phyloP scores from a whole-genome alignment of 2,113 vertebrate species.

The Lepus americanus region DNA sequence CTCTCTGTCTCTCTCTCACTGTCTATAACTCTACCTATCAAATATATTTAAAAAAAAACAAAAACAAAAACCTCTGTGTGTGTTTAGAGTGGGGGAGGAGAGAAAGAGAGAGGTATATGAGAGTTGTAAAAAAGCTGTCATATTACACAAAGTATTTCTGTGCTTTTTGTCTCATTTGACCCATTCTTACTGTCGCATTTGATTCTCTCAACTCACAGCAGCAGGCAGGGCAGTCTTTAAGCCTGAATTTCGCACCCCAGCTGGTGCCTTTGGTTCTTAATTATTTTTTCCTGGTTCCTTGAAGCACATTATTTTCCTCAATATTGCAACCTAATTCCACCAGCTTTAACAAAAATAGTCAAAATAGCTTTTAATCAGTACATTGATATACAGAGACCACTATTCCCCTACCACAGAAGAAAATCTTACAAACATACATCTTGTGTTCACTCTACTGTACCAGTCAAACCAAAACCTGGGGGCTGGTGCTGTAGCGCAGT shows the following conservation, averaged over 20 bases:
- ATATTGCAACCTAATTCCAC: background rate
- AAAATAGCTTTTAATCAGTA: background rate
- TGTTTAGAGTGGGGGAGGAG: too few relatives aligned
- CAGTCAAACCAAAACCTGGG: background rate
- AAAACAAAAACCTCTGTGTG: too few relatives aligned
- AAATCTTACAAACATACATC: background rate
- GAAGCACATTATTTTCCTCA: background rate
- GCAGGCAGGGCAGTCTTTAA: background rate
- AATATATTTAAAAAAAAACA: too few relatives aligned
- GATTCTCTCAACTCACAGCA: background rate
- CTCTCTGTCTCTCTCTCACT: too few relatives aligned
- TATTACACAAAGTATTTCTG: background rate
- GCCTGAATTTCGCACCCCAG: accelerated
- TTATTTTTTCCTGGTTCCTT: constrained; percentile 4
- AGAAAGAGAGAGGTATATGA: too few relatives aligned
- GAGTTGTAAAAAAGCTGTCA: background rate
- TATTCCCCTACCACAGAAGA: background rate
- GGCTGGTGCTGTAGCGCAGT: too few relatives aligned
- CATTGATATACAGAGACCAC: background rate
- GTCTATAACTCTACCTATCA: too few relatives aligned
- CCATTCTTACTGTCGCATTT: background rate
- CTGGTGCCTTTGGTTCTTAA: background rate
- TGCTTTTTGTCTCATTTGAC: too few relatives aligned
- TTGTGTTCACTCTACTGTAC: background rate
- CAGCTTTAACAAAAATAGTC: background rate